Conservation (phyloP, 2,797 vertebrate genomes). For the Coregonus ussuriensis region DNA sequence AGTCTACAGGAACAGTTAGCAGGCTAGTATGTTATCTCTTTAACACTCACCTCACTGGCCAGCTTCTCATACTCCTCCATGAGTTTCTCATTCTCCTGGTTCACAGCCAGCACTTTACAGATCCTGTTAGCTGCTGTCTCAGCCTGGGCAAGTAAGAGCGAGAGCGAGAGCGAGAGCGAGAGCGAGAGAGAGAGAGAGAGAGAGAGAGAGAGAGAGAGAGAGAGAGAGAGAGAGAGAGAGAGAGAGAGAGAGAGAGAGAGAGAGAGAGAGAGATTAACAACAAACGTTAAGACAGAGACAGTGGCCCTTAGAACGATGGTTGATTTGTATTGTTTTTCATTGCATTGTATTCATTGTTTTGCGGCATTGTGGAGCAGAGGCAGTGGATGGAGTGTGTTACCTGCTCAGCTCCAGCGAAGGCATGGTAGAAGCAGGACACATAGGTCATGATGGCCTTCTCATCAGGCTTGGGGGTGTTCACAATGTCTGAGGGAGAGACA, state of each 20-base stretch:
- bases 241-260: no score
- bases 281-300: background rate
- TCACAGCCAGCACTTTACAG: constrained; percentile 92
- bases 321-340: background rate
- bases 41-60: constrained; percentile 85
- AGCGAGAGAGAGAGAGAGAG: background rate
- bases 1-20: no score
- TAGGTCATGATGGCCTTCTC: constrained; percentile 96
- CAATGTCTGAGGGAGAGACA: constrained; percentile 77
- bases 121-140: constrained; percentile 93
- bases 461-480: constrained; percentile 91
- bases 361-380: background rate
- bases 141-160: constrained; percentile 70
- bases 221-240: no score
- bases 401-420: constrained; percentile 90
- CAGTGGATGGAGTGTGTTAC: constrained; percentile 50
- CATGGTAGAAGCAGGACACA: constrained; percentile 93
- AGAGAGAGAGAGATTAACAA: no score
- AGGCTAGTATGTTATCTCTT: no score
- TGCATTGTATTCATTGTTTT: background rate
- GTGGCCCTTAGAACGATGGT: background rate
- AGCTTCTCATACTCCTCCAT: constrained; percentile 94
- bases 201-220: background rate
- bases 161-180: background rate
- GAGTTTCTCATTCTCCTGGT: constrained; percentile 92